Conservation (phyloP, 2,113 vertebrate genomes). For the Cebidichthys violaceus region DNA sequence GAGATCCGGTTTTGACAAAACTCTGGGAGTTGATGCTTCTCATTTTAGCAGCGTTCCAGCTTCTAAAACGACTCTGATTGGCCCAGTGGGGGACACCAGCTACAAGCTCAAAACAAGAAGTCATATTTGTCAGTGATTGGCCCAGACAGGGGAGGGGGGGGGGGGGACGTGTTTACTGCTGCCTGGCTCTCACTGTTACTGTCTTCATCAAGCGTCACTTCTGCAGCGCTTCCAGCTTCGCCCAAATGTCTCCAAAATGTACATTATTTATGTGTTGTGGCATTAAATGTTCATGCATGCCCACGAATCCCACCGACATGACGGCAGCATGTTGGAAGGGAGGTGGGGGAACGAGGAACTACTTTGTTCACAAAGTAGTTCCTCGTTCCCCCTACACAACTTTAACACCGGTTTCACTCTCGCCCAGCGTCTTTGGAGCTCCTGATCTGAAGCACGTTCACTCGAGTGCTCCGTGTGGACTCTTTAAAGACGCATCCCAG, state of each 20-base stretch:
- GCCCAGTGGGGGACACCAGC: conserved; percentile 48
- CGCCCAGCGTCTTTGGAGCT: too few species aligned
- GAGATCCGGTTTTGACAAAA: conserved; percentile 33
- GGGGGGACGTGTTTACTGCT: conserved; percentile 4
- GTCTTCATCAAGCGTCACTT: conserved; percentile 12
- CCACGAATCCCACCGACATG: neutral
- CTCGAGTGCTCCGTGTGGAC: too few species aligned
- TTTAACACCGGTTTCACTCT: too few species aligned
- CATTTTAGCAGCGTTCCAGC: conserved; percentile 37
- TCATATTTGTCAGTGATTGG: conserved; percentile 64
- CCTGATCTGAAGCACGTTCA: too few species aligned
- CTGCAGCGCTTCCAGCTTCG: neutral
- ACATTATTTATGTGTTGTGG: conserved; percentile 45
- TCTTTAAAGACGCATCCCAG: too few species aligned
- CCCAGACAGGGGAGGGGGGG: conserved; percentile 20
- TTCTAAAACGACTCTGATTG: conserved; percentile 60
- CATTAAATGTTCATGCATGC: conserved; percentile 29
- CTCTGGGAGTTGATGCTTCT: conserved; percentile 34
- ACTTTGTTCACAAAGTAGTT: too few species aligned
- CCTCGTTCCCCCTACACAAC: too few species aligned
- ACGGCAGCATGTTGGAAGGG: neutral
- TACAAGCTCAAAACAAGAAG: conserved; percentile 53
- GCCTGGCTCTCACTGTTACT: conserved; percentile 20
- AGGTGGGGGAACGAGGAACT: too few species aligned
- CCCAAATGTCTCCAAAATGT: conserved; percentile 10